A percentile compares a stretch with the other conserved stretches of the same genome.
These are phyloP conservation scores for Chymomyza procnemis DNA, from an alignment of 2,888 invertebrate species.

Conservation along the genomic window DNA sequence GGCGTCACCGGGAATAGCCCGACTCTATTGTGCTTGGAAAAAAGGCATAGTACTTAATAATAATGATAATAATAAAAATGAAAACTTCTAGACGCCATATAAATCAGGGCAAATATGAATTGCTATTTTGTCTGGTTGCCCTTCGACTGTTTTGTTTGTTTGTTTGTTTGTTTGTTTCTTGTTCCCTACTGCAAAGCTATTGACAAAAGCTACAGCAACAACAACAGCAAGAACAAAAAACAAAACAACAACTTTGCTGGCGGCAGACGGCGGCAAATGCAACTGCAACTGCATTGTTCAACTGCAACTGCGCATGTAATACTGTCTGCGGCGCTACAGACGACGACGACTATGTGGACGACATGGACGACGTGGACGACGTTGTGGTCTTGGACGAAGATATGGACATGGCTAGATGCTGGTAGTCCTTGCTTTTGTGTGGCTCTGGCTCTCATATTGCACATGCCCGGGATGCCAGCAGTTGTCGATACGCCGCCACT, in stretches of 20 bases:
- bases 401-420: constrained; percentile 25
- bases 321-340: constrained; percentile 47
- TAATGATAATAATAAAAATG: constrained; percentile 73
- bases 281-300: constrained; percentile 25
- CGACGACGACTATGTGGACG: constrained; percentile 11
- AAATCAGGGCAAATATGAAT: constrained; percentile 73
- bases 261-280: not conserved
- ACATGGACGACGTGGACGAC: constrained; percentile 16
- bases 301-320: constrained; percentile 64
- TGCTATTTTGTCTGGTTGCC: constrained; percentile 60
- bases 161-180: not conserved
- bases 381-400: constrained; percentile 23
- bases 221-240: constrained; percentile 4
- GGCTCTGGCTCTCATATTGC: constrained; percentile 29
- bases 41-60: constrained; percentile 50
- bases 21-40: constrained; percentile 59
- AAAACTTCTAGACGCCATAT: constrained; percentile 73
- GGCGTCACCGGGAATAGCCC: constrained; percentile 13
- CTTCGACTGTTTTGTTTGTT: constrained; percentile 25
- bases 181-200: not conserved
- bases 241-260: not conserved
- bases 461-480: constrained; percentile 9
- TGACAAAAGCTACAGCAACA: constrained; percentile 27
- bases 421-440: constrained; percentile 10
- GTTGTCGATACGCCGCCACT: constrained; percentile 11